phyloP scores from a whole-genome alignment of 2,888 invertebrate species.

The Drosophila rubida region DNA sequence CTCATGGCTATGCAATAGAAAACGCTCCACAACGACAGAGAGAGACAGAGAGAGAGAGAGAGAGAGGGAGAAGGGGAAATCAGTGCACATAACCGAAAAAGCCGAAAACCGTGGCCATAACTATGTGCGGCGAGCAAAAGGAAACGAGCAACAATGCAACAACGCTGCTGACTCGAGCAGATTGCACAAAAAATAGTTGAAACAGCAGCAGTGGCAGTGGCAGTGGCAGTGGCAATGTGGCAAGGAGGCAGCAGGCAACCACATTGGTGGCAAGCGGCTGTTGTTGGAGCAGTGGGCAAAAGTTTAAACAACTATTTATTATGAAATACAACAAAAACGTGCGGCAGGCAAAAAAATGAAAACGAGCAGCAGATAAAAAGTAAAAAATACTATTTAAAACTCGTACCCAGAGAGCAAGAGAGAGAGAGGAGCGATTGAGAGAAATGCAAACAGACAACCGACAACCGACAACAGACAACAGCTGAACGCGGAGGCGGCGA shows the following conservation, averaged over 20 bases:
- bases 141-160: constrained; percentile 60
- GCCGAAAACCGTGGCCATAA: constrained; percentile 78
- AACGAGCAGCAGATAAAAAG: constrained; percentile 4
- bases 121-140: constrained; percentile 76
- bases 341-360: constrained; percentile 48
- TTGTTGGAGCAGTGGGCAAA: constrained; percentile 54
- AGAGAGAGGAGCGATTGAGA: constrained; percentile 8
- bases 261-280: constrained; percentile 78
- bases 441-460: constrained; percentile 62
- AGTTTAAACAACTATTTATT: constrained; percentile 81
- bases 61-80: constrained; percentile 50
- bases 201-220: constrained; percentile 38
- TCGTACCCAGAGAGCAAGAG: constrained; percentile 23
- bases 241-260: constrained; percentile 51
- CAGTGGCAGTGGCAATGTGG: constrained; percentile 15
- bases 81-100: constrained; percentile 69
- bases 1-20: constrained; percentile 6
- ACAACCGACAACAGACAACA: constrained; percentile 72
- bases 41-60: constrained; percentile 2
- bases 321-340: constrained; percentile 74
- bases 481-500: constrained; percentile 69
- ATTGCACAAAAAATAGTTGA: constrained; percentile 71
- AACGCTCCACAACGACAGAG: neutral
- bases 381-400: constrained; percentile 64
- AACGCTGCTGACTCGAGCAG: constrained; percentile 51